Evolutionary conservation across 2,888 invertebrate genomes (phyloP), one percentile per base, ranked within the genome.

Genomic region (Aporophyla lueneburgensis): DNA sequence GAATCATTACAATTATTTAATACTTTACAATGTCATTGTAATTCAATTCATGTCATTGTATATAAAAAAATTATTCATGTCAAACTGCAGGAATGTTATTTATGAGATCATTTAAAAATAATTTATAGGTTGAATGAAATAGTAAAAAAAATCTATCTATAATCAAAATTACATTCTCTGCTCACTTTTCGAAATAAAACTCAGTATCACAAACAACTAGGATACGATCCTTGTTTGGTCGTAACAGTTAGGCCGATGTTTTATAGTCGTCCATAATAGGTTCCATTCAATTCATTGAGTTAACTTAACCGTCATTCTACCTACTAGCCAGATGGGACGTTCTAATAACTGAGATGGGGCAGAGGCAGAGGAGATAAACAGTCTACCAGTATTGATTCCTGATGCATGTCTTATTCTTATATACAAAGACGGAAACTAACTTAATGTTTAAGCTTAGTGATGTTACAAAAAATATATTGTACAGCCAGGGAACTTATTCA

Each of bases 241-340:
- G 70, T 82, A 77, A 77, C 83, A 68, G 70, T 78, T 82, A 63
- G 43, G 49, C 71, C 21, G 12, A 70, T 77, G 67, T 85, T 77
- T 77, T 85, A 85, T 77, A 51, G 82, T 53, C 66, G 51, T 33
- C 49, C 7, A 19, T 73, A 71, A 68, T 71, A 73, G 72, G 56
- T 58, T 65, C 62, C 71, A 40, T 82, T 70, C 62, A 56, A 63
- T 83, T 71, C 62, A 71, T 71, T 67, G 40, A 73, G 66, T 82
- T 70, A 77, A 74, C 61, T 69, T 78, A 56, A 81, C 58, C 73
- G 72, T 59, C 72, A 58, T 67, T 70, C 71, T 73, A 73, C 78
- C 62, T 56, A 58, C 67, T 16, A 68, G 53, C 85, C 83, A 85
- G 86, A 77, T 85, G 83, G 63, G 82, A 82, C 71, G 43, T 58